Percentiles rank a stretch among this genome's conserved stretches.
Conservation (phyloP, 2,888 invertebrate species). For the Dicycla oo region DNA sequence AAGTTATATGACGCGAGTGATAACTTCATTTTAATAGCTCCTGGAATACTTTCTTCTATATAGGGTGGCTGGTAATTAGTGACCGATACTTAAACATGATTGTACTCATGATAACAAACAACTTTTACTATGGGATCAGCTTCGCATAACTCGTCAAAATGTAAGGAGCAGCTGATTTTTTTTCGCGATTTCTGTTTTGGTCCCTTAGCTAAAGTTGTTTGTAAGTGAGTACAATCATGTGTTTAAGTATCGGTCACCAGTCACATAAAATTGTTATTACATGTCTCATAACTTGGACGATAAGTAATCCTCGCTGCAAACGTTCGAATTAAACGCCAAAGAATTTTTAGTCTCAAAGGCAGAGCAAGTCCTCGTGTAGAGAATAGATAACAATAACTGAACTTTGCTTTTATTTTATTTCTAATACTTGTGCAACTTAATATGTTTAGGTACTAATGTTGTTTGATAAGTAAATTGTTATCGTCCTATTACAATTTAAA, state of each 20-base stretch:
- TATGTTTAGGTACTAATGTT: conserved; percentile 18
- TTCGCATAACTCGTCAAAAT: too few species aligned
- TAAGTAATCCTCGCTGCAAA: conserved; percentile 1
- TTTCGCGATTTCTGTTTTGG: too few species aligned
- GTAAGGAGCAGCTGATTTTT: too few species aligned
- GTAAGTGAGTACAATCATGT: too few species aligned
- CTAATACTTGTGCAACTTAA: conserved; percentile 24
- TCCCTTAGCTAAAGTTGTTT: too few species aligned
- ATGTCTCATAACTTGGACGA: conserved; percentile 15
- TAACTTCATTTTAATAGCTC: conserved; percentile 46
- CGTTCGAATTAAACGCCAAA: conserved; percentile 2
- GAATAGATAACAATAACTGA: conserved; percentile 25
- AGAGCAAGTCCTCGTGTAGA: background rate
- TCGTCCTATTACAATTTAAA: conserved; percentile 17
- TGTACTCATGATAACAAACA: too few species aligned
- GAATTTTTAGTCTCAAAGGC: background rate
- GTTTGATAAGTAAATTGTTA: conserved; percentile 29
- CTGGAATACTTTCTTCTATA: conserved; percentile 31
- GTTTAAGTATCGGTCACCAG: too few species aligned
- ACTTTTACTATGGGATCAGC: too few species aligned
- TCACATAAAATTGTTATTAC: conserved; percentile 13
- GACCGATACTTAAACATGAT: too few species aligned
- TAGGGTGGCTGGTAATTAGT: too few species aligned
- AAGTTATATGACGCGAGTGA: conserved; percentile 46
- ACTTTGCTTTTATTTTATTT: conserved; percentile 25